phyloP scores from a whole-genome alignment of 2,797 vertebrate genomes.

The Thripadectes ignobilis region DNA sequence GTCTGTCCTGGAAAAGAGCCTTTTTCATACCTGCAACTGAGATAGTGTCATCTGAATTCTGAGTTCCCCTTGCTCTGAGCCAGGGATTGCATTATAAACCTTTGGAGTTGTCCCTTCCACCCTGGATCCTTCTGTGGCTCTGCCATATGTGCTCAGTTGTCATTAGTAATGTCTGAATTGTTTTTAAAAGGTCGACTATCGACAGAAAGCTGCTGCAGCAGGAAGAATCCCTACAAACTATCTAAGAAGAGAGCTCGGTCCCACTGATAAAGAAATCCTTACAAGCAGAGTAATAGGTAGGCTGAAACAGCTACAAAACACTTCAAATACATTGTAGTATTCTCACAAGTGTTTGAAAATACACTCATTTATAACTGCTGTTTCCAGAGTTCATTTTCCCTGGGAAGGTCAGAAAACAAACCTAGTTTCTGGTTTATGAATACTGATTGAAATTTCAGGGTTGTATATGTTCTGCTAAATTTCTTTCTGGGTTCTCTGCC shows the following conservation, averaged over 20 bases:
- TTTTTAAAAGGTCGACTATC: slow-evolving; percentile 90
- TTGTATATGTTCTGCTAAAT: not conserved
- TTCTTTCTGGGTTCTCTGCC: not conserved
- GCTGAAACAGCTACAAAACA: not conserved
- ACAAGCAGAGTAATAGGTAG: slow-evolving; percentile 95
- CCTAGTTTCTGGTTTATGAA: not conserved
- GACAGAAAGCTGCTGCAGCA: slow-evolving; percentile 95
- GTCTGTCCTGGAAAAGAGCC: not conserved
- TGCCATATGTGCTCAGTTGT: not conserved
- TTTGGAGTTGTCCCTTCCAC: not conserved
- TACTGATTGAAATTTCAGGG: too few relatives aligned
- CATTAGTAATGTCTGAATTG: not conserved
- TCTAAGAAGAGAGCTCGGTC: slow-evolving; percentile 89
- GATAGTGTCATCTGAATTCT: not conserved
- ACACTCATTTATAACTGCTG: not conserved
- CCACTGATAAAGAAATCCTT: slow-evolving; percentile 93
- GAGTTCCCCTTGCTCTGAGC: not conserved
- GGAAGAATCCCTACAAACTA: slow-evolving; percentile 98
- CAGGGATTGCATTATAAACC: not conserved
- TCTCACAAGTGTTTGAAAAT: not conserved
- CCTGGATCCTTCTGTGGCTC: not conserved
- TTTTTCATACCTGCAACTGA: fast-evolving
- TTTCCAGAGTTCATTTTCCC: not conserved
- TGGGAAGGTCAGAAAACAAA: not conserved
- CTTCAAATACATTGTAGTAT: not conserved